A percentile compares a stretch with the other conserved stretches of the same genome.
Conservation (phyloP, 2,797 vertebrate genomes). For the Eurystomus glaucurus region DNA sequence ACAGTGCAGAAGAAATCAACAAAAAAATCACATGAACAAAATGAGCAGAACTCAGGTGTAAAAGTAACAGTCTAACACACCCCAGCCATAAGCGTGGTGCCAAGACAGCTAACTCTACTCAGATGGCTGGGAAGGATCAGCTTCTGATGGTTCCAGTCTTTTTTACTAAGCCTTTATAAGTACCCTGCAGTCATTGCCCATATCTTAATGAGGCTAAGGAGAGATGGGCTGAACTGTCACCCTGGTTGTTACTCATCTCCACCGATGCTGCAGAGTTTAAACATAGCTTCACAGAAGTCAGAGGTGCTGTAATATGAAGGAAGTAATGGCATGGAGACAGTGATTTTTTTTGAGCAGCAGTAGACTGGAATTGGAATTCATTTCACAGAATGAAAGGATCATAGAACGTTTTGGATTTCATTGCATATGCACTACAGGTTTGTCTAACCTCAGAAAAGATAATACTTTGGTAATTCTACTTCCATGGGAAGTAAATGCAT, state of each 20-base stretch:
- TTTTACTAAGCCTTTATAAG: background rate
- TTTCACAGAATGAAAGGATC: background rate
- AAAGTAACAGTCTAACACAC: background rate
- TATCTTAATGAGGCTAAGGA: background rate
- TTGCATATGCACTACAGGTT: background rate
- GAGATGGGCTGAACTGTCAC: background rate
- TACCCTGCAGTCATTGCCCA: accelerated
- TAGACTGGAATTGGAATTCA: background rate
- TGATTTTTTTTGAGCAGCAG: background rate
- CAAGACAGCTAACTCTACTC: background rate
- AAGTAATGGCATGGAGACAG: background rate
- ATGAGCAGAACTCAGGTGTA: background rate
- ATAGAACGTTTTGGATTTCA: background rate
- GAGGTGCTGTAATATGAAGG: background rate
- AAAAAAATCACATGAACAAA: too few relatives aligned
- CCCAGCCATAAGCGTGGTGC: accelerated
- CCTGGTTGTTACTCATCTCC: background rate
- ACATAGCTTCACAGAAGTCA: background rate
- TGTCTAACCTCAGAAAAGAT: background rate
- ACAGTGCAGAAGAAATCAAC: background rate
- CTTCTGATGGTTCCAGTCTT: background rate
- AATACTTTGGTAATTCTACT: background rate
- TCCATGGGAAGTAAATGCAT: background rate
- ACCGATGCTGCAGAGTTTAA: background rate
- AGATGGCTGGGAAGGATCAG: background rate